Evolutionary conservation across 30 jellyfish, hydroid and myxozoan genomes (phyloP).

Genomic region (Chrysaora quinquecirrha): DNA sequence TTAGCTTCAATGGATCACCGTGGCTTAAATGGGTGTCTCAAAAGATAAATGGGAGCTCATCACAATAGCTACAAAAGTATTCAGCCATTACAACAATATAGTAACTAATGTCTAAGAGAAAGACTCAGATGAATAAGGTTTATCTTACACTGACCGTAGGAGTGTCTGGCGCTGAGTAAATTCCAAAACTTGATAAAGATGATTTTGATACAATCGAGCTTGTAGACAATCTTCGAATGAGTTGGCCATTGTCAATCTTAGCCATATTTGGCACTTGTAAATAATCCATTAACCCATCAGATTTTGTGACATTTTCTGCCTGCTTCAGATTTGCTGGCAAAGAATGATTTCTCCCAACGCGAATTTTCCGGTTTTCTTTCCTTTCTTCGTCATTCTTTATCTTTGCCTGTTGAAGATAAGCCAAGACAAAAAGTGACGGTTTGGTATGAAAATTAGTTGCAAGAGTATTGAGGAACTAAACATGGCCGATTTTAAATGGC

Average conservation of each 20-base stretch:
- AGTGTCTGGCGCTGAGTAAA: conserved; percentile 62
- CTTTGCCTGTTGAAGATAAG: neutral
- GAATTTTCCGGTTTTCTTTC: conserved; percentile 8
- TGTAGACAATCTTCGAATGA: conserved; percentile 23
- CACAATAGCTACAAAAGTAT: too few species aligned
- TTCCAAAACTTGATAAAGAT: conserved; percentile 58
- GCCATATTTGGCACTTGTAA: conserved; percentile 56
- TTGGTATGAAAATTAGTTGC: neutral
- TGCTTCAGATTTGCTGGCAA: conserved; percentile 30
- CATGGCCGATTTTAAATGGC: neutral
- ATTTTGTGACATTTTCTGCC: neutral
- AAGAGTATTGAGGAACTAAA: neutral
- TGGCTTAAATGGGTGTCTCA: too few species aligned
- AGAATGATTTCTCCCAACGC: conserved; percentile 29
- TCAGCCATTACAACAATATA: too few species aligned
- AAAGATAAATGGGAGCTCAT: too few species aligned
- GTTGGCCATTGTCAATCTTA: conserved; percentile 15
- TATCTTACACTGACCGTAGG: conserved; percentile 65
- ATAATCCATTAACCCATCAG: conserved; percentile 38
- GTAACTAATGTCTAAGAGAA: too few species aligned
- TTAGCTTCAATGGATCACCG: too few species aligned
- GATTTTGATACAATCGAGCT: conserved; percentile 55
- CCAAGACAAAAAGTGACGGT: neutral
- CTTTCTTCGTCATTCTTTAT: neutral
- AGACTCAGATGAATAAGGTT: too few species aligned